phyloP scores from a whole-genome alignment of 1,140 invertebrate genomes.

The Branchinecta lindahli region DNA sequence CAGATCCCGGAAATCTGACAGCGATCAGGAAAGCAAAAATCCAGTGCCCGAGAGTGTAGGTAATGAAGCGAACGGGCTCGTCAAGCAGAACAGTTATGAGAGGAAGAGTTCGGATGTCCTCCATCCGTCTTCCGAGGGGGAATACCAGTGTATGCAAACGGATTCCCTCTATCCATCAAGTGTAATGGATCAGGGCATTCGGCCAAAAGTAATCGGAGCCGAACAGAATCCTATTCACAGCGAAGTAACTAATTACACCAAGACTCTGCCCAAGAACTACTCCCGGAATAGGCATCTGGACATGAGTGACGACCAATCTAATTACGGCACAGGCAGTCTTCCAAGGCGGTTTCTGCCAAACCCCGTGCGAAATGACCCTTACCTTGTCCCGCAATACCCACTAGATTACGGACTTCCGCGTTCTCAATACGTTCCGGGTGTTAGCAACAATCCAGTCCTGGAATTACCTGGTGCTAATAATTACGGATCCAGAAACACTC shows the following conservation, averaged over 20 bases:
- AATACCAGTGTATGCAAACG: slow-evolving; percentile 18
- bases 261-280: background rate
- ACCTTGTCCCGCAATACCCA: slow-evolving; percentile 16
- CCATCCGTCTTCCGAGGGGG: slow-evolving; percentile 12
- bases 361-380: background rate
- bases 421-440: slow-evolving; percentile 15
- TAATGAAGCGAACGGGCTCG: slow-evolving; percentile 14
- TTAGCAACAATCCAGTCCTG: slow-evolving; percentile 12
- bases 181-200: slow-evolving; percentile 15
- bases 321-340: slow-evolving; percentile 10
- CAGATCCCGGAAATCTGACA: background rate
- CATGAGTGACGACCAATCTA: slow-evolving; percentile 2
- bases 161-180: slow-evolving; percentile 19
- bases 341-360: slow-evolving; percentile 10
- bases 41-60: slow-evolving; percentile 14
- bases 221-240: background rate
- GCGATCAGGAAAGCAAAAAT: background rate
- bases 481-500: background rate
- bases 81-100: slow-evolving; percentile 11
- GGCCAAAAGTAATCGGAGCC: slow-evolving; percentile 4
- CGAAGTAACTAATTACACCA: slow-evolving; percentile 2
- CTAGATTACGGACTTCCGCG: slow-evolving; percentile 19
- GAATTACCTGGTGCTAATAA: background rate
- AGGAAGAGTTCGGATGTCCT: slow-evolving; percentile 13
- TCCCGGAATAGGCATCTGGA: background rate